Evolutionary conservation across 2,888 invertebrate genomes (phyloP).

Genomic region (Coleophora flavipennella): DNA sequence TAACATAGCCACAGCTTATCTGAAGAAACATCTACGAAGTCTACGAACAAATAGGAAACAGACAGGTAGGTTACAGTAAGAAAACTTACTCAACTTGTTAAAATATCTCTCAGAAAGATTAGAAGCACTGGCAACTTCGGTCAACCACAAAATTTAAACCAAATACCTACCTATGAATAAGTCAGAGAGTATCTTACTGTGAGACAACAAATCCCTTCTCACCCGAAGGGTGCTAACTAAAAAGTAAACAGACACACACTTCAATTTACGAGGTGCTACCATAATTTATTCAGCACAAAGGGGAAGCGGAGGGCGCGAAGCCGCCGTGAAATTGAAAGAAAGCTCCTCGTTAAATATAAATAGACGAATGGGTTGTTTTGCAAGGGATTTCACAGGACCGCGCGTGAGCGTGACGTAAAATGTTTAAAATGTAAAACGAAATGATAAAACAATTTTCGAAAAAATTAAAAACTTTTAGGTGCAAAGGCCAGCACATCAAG

Average conservation of each 20-base stretch:
- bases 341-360: constrained; percentile 35
- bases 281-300: constrained; percentile 63
- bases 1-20: too few relatives aligned
- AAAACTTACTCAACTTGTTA: background rate
- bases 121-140: background rate
- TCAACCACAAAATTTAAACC: background rate
- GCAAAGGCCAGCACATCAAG: too few relatives aligned
- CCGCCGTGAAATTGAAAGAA: constrained; percentile 62
- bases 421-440: background rate
- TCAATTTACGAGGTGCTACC: constrained; percentile 48
- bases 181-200: background rate
- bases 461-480: too few relatives aligned
- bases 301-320: constrained; percentile 36
- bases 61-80: too few relatives aligned
- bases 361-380: constrained; percentile 13
- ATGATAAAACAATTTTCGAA: too few relatives aligned
- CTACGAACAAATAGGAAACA: too few relatives aligned
- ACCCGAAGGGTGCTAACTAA: constrained; percentile 32
- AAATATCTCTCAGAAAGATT: background rate
- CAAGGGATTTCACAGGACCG: background rate
- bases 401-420: background rate
- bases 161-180: constrained; percentile 6
- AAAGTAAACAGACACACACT: constrained; percentile 36
- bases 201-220: constrained; percentile 39
- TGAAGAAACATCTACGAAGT: too few relatives aligned